Evolutionary conservation across 2,888 invertebrate genomes (phyloP).

Genomic region (Arrhopalites spinosus): DNA sequence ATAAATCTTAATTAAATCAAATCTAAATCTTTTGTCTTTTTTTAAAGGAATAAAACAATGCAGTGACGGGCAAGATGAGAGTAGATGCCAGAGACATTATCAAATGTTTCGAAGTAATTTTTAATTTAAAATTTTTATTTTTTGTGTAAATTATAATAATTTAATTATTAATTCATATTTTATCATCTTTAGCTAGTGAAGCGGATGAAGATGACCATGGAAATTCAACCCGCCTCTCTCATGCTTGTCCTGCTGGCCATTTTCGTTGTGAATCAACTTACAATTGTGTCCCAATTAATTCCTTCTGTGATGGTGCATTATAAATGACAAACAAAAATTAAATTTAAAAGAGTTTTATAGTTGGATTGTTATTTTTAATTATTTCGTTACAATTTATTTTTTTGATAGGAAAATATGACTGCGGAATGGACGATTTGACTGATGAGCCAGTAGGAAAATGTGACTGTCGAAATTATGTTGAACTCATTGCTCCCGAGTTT

Average conservation of each 20-base stretch:
- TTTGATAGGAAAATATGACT: slow-evolving; percentile 31
- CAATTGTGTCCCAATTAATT: slow-evolving; percentile 41
- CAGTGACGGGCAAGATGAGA: slow-evolving; percentile 35
- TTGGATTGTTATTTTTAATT: too few species aligned
- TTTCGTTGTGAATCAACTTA: slow-evolving; percentile 37
- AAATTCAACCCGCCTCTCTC: too few species aligned
- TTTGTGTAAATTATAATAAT: background rate
- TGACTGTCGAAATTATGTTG: slow-evolving; percentile 40
- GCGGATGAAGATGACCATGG: slow-evolving; percentile 9
- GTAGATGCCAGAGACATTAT: slow-evolving; percentile 39
- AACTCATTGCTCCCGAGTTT: slow-evolving; percentile 28
- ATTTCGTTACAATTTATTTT: too few species aligned
- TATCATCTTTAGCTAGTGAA: background rate
- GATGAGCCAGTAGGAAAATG: slow-evolving; percentile 42
- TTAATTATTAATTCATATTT: background rate
- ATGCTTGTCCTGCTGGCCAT: slow-evolving; percentile 41
- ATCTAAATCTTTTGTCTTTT: too few species aligned
- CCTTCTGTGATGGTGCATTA: slow-evolving; percentile 37
- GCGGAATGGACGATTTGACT: slow-evolving; percentile 40
- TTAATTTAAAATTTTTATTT: background rate
- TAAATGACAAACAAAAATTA: too few species aligned
- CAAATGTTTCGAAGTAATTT: slow-evolving; percentile 28
- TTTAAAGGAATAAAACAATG: slow-evolving; percentile 32
- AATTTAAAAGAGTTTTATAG: too few species aligned
- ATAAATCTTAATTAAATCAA: too few species aligned